These are phyloP conservation scores for Malacoctenus gilli DNA, from an alignment of 2,797 vertebrate species.

Conservation along the genomic window DNA sequence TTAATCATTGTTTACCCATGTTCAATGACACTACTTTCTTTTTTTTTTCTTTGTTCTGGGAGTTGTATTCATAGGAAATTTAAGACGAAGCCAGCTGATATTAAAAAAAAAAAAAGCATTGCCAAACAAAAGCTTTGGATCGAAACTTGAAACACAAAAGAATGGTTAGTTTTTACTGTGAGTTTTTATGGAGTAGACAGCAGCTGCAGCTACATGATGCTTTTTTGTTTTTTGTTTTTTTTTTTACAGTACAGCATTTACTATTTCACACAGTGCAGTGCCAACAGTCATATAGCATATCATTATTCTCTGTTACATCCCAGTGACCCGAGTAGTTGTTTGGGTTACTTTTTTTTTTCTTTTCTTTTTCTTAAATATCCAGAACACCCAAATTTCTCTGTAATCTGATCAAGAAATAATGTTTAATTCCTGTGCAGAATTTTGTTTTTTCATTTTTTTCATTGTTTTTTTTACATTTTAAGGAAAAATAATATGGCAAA, in stretches of 20 bases:
- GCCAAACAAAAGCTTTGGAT: constrained; percentile 82
- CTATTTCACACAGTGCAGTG: constrained; percentile 41
- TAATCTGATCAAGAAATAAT: constrained; percentile 36
- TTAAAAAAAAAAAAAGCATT: constrained; percentile 75
- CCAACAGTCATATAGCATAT: constrained; percentile 53
- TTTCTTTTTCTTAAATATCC: neutral
- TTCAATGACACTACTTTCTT: constrained; percentile 65
- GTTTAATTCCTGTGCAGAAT: constrained; percentile 28
- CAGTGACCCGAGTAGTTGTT: constrained; percentile 36
- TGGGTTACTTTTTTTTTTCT: constrained; percentile 11
- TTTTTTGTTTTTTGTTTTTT: constrained; percentile 13
- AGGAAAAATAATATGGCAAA: too few relatives aligned
- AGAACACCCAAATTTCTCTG: constrained; percentile 60
- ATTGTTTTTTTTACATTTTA: too few relatives aligned
- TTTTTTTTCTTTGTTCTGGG: constrained; percentile 46
- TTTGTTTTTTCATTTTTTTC: too few relatives aligned
- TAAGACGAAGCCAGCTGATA: constrained; percentile 70
- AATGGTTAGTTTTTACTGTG: constrained; percentile 62
- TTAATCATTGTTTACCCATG: constrained; percentile 68
- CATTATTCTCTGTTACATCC: constrained; percentile 45
- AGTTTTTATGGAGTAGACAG: constrained; percentile 46
- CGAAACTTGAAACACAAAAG: constrained; percentile 80
- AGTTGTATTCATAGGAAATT: constrained; percentile 45
- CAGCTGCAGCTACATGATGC: constrained; percentile 44
- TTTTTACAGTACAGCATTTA: constrained; percentile 31